Evolutionary conservation across 2,113 vertebrate genomes (phyloP), one percentile per base, ranked within the genome.

Genomic region (Taxidea taxus): DNA sequence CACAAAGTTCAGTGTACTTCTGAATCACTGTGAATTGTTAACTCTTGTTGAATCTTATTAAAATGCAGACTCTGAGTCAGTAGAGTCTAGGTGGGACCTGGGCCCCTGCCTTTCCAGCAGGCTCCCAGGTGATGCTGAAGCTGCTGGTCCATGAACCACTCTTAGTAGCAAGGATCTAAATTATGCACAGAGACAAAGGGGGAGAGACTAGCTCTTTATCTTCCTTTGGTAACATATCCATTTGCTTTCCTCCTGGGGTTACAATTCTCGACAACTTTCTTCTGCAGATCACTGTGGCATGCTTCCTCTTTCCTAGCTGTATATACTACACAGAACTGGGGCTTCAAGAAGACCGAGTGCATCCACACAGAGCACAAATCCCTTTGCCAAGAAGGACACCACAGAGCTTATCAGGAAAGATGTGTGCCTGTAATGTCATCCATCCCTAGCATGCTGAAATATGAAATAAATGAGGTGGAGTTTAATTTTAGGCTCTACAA

Each of bases 401-500:
- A 91, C 47, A 74, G 94, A n/a, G 56, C 96, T 98, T 90, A 86
- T 97, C 80, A 37, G 72, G 90, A 81, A 95, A 94, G 91, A 87
- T 23, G 74, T 96, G 54, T 62, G 64, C 64, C 60, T 98, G 87
- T 97, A 77, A 75, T 80, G 80, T 84, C 81, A 75, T n/a, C 6
- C 87, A 97, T 97, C 83, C 81, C 62, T 90, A 81, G 81, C 75
- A 12, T 78, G 39, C 16, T 95, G 96, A 98, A 98, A 97, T 97
- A 91, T 96, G 97, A 97, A 97, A 98, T 97, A 97, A 97, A 97
- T 98, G 96, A 98, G 94, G 94, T 70, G 62, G 72, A 97, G 93
- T 97, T 96, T 98, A 96, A 97, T 98, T 98, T 98, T 98, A 97
- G 96, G 96, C 94, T 98, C 98, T 97, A 98, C 98, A 98, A 98